Percentiles rank a stretch among this genome's conserved stretches.
phyloP scores from a whole-genome alignment of 2,113 vertebrate genomes.

The Rhabdomys dilectus region DNA sequence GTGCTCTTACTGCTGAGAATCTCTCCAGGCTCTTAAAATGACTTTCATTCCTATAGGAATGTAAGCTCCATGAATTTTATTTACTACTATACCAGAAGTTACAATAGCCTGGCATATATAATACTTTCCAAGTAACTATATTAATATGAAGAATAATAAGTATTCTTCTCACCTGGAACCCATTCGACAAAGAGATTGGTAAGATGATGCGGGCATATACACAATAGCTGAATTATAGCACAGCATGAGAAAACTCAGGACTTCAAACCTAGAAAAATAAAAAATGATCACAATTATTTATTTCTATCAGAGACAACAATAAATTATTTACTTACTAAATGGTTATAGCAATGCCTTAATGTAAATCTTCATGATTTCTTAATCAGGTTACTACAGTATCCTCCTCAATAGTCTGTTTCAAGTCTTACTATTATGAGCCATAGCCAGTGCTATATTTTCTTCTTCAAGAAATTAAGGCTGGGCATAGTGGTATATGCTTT shows the following conservation, averaged over 20 bases:
- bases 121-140: background rate
- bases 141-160: background rate
- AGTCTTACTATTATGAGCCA: background rate
- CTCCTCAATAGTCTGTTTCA: background rate
- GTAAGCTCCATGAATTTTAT: background rate
- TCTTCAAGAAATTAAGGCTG: background rate
- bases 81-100: background rate
- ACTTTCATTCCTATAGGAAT: background rate
- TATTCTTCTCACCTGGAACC: conserved; percentile 93
- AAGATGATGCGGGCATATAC: conserved; percentile 97
- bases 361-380: conserved; percentile 9
- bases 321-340: conserved; percentile 15
- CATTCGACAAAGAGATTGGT: conserved; percentile 96
- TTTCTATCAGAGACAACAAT: conserved; percentile 31
- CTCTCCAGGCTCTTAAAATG: background rate
- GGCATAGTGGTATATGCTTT: background rate
- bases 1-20: background rate
- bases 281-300: conserved; percentile 54
- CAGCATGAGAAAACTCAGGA: conserved; percentile 98
- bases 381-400: background rate
- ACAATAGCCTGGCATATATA: background rate
- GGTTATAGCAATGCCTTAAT: conserved; percentile 40
- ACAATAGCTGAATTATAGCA: conserved; percentile 99
- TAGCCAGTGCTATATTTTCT: background rate
- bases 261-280: conserved; percentile 93